These are phyloP conservation scores for Otis tarda DNA, from an alignment of 2,113 vertebrate species.

Conservation along the genomic window DNA sequence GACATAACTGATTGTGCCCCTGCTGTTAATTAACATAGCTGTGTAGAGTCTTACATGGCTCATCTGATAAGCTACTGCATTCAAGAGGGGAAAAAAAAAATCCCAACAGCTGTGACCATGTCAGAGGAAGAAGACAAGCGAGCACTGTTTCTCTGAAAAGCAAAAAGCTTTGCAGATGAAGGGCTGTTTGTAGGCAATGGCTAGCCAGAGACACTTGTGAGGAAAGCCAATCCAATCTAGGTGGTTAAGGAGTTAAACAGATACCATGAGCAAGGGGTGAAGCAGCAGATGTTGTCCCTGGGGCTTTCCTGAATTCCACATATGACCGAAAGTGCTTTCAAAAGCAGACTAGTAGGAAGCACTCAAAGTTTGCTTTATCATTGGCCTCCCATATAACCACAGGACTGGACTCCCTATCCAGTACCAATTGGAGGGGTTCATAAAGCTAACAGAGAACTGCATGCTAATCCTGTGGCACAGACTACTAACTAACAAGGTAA, in stretches of 20 bases:
- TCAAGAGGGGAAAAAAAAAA: neutral
- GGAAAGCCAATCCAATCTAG: neutral
- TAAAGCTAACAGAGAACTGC: neutral
- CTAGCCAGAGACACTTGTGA: neutral
- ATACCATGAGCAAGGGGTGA: neutral
- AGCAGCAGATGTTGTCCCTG: neutral
- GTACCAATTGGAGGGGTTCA: accelerated
- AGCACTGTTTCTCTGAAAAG: neutral
- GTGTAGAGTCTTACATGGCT: neutral
- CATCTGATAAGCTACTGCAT: neutral
- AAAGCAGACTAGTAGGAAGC: neutral
- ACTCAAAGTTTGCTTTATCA: neutral
- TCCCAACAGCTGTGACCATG: neutral
- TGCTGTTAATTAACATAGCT: conserved; percentile 10
- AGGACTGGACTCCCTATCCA: neutral
- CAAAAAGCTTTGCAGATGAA: neutral
- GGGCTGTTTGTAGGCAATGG: neutral
- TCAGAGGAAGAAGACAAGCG: neutral
- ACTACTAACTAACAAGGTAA: neutral
- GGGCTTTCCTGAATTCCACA: neutral
- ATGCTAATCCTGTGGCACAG: neutral
- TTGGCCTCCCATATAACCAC: neutral
- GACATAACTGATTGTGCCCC: neutral
- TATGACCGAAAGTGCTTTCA: neutral
- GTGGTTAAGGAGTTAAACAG: neutral